A percentile compares a stretch with the other conserved stretches of the same genome.
phyloP scores from a whole-genome alignment of 2,797 vertebrate genomes.

The Lutjanus argentimaculatus region DNA sequence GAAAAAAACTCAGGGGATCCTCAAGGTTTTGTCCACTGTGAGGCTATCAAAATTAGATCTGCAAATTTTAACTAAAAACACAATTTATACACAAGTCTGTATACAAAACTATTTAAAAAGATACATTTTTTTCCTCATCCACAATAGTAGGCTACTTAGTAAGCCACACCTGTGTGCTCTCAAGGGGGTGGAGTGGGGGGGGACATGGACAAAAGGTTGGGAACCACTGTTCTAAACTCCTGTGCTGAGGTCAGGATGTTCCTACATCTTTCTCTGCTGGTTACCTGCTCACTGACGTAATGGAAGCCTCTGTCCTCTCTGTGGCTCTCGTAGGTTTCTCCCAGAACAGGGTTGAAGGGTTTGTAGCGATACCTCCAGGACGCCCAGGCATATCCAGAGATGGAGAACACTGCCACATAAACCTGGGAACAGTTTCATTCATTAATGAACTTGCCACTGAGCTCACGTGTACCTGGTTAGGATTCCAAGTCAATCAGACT shows the following conservation, averaged over 20 bases:
- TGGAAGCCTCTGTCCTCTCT: slow-evolving; percentile 91
- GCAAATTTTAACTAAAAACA: too few relatives aligned
- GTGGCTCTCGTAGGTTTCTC: slow-evolving; percentile 93
- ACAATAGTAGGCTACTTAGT: too few relatives aligned
- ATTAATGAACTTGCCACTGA: neutral
- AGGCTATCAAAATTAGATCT: too few relatives aligned
- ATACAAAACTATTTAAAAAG: too few relatives aligned
- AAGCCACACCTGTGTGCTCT: too few relatives aligned
- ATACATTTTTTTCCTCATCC: too few relatives aligned
- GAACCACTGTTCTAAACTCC: neutral
- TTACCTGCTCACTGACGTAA: slow-evolving; percentile 93
- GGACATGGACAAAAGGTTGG: too few relatives aligned
- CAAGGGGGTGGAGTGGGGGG: too few relatives aligned
- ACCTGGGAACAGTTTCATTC: slow-evolving; percentile 76
- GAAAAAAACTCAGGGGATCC: too few relatives aligned
- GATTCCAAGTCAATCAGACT: slow-evolving; percentile 5
- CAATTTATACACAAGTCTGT: too few relatives aligned
- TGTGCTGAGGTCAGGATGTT: neutral
- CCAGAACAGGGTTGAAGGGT: slow-evolving; percentile 94
- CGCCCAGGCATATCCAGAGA: slow-evolving; percentile 94
- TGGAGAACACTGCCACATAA: slow-evolving; percentile 91
- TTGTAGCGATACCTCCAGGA: slow-evolving; percentile 93
- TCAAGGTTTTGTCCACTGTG: too few relatives aligned
- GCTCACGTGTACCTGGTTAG: neutral
- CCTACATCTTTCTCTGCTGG: neutral